These are phyloP conservation scores for Tetranychus truncatus DNA, from an alignment of 2,888 invertebrate species.

Conservation along the genomic window DNA sequence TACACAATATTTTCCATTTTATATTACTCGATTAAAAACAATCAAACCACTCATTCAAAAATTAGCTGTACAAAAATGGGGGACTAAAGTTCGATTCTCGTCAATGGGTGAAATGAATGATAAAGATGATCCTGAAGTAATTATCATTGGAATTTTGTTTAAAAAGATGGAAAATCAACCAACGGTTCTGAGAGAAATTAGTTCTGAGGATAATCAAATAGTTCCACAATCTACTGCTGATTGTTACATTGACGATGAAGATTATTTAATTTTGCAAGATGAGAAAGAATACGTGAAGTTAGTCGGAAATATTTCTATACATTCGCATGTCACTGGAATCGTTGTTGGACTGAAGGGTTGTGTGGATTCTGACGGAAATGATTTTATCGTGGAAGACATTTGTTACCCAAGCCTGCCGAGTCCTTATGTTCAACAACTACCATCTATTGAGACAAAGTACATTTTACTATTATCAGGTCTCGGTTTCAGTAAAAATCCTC, in stretches of 20 bases:
- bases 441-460: constrained; percentile 1
- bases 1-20: constrained; percentile 21
- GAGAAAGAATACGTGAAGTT: constrained; percentile 66
- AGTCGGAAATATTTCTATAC: constrained; percentile 42
- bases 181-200: constrained; percentile 66
- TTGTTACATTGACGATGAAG: constrained; percentile 56
- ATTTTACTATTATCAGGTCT: constrained; percentile 20
- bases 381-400: constrained; percentile 60
- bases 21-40: constrained; percentile 16
- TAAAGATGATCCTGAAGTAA: constrained; percentile 18
- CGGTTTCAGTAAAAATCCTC: constrained; percentile 11
- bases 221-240: background rate
- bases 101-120: constrained; percentile 8
- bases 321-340: constrained; percentile 58
- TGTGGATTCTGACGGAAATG: constrained; percentile 41
- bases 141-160: constrained; percentile 71
- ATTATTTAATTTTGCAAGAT: constrained; percentile 71
- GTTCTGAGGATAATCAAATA: constrained; percentile 58
- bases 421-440: background rate
- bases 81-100: background rate
- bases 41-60: constrained; percentile 5
- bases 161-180: constrained; percentile 80
- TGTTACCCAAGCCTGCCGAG: constrained; percentile 43
- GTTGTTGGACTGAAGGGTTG: constrained; percentile 53
- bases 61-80: constrained; percentile 16